Percentiles rank a stretch among this genome's conserved stretches.
phyloP scores from a whole-genome alignment of 2,797 vertebrate genomes.

The Gobio occitaniae region DNA sequence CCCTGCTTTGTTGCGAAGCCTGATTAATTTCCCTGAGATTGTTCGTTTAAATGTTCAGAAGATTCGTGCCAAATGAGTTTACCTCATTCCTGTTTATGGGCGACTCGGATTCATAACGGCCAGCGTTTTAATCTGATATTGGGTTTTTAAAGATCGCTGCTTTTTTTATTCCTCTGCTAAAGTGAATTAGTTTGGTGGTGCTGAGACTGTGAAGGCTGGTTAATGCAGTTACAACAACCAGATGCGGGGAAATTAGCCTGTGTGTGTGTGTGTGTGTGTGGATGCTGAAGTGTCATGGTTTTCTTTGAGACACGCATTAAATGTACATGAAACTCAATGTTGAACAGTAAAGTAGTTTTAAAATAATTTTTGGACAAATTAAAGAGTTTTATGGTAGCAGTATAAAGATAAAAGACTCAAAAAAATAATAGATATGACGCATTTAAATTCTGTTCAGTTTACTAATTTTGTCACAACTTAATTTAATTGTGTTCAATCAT shows the following conservation, averaged over 20 bases:
- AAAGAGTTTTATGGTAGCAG: too few relatives aligned
- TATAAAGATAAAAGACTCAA: too few relatives aligned
- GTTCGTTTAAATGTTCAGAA: slow-evolving; percentile 12
- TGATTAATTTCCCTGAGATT: slow-evolving; percentile 3
- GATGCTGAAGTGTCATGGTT: background rate
- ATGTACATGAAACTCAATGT: too few relatives aligned
- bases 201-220: slow-evolving; percentile 29
- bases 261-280: background rate
- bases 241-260: slow-evolving; percentile 32
- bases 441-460: too few relatives aligned
- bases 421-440: too few relatives aligned
- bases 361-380: too few relatives aligned
- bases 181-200: slow-evolving; percentile 47
- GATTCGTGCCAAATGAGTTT: slow-evolving; percentile 1
- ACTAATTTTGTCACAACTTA: too few relatives aligned
- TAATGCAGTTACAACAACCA: slow-evolving; percentile 44
- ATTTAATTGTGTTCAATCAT: too few relatives aligned
- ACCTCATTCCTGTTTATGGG: slow-evolving; percentile 33
- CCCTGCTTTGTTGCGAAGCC: background rate
- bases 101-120: slow-evolving; percentile 1
- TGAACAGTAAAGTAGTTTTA: background rate
- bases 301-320: background rate
- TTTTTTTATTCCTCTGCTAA: slow-evolving; percentile 38
- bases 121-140: slow-evolving; percentile 39
- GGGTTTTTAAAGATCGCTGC: slow-evolving; percentile 43